Evolutionary conservation across 1,140 invertebrate species (phyloP), one percentile per base, ranked within the genome.

Genomic region (Doryteuthis pealeii): DNA sequence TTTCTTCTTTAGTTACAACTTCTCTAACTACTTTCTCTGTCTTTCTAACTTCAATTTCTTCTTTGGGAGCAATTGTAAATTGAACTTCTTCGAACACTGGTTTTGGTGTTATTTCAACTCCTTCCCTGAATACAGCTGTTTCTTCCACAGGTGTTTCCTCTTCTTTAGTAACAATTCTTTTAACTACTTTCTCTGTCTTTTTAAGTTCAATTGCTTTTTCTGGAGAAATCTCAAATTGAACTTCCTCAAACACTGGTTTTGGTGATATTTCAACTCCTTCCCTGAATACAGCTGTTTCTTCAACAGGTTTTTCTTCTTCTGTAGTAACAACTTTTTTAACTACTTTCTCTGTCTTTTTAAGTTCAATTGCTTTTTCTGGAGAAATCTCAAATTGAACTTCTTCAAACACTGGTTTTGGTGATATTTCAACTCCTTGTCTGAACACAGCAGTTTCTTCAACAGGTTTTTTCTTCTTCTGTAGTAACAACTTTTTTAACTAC

Each of bases 351-450:
- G 12, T 62, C 54, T 62, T 28, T 15, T 12, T 62, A 62, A 62
- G 5, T n/a, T 32, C 62, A 45, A 66, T 43, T 5, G n/a, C 30
- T 31, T 71, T 62, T 43, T 72, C 32, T 43, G 62, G 45, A n/a
- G 49, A 18, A 22, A 75, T 73, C 65, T 78, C 58, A 26, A 74
- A 66, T n/a, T 35, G 33, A 75, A 72, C 75, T 76, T 74, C 80
- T 32, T 77, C 74, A 40, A 62, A 45, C 0, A 74, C 74, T 71
- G 76, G 26, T 71, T 71, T 31, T 3, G 40, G 10, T 12, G 15
- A 14, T 1, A 71, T 49, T n/a, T 62, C 26, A n/a, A 62, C 12
- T n/a, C 22, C 18, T 22, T 62, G 10, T 22, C 26, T 62, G 54
- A 62, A 62, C 54, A 62, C 6, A 62, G 54, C 18, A n/a, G 54